Conservation (phyloP, 2,113 vertebrate species). For the Rousettus leschenaultii region DNA sequence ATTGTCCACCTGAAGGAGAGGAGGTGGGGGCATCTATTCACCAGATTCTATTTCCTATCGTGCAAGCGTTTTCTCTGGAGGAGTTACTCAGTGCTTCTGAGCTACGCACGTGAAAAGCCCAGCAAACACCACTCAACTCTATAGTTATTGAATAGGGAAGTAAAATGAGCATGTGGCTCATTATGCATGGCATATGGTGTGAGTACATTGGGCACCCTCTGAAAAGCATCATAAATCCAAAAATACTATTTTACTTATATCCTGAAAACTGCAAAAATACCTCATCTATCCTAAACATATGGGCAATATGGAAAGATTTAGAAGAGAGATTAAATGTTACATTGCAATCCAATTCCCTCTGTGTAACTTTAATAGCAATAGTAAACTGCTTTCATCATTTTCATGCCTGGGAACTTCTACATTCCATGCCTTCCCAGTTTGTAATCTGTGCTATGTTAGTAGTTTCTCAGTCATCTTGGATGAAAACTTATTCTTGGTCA, state of each 20-base stretch:
- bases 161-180: slow-evolving; percentile 18
- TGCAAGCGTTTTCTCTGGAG: neutral
- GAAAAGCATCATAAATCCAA: slow-evolving; percentile 7
- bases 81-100: neutral
- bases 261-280: slow-evolving; percentile 41
- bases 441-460: neutral
- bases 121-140: neutral
- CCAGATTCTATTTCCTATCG: neutral
- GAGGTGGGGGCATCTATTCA: neutral
- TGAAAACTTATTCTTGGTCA: neutral
- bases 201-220: neutral
- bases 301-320: slow-evolving; percentile 29
- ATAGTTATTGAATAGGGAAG: neutral
- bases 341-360: neutral
- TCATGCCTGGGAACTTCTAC: neutral
- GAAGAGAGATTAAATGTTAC: slow-evolving; percentile 5
- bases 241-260: slow-evolving; percentile 44
- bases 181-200: neutral
- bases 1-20: neutral
- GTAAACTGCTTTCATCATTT: neutral
- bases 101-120: neutral
- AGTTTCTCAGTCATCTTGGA: neutral
- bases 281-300: slow-evolving; percentile 44
- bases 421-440: neutral
- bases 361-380: neutral